Evolutionary conservation across 2,113 vertebrate genomes (phyloP), one percentile per base, ranked within the genome.

Genomic region (Crotalus viridis): DNA sequence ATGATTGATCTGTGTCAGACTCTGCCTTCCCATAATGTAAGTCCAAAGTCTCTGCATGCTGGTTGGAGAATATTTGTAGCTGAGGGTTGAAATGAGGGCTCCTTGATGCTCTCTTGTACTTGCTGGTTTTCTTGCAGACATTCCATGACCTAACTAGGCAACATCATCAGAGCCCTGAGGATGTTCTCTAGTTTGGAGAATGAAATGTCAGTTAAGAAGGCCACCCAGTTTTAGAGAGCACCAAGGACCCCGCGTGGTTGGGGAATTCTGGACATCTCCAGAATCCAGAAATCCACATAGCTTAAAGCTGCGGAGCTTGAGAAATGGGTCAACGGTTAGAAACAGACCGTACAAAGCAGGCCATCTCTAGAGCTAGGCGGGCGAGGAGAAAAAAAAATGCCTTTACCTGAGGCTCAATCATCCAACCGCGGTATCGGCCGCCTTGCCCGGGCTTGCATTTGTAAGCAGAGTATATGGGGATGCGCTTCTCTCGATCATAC

Each of bases 341-440:
- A 54, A 55, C n/a, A 56, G 48, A 51, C 48, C 8, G 7, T 1
- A 5, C 0, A 10, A 56, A 33, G 52, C 0, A 88, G 51, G 4
- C 12, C 8, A 21, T 10, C 39, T 48, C 43, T 89, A 8, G 26
- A 15, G 43, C 5, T 24, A 12, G 28, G 22, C 28, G 13, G 61
- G n/a, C 39, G 28, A 74, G n/a, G 10, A 7, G n/a, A 10, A 2
- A 2, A 69, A 74, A 74, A 19, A 9, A 22, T 21, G 15, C 3
- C 19, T 12, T 54, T 90, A 90, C 89, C 89, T 90, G 89, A 7
- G 89, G 89, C 48, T 90, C 89, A 24, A 90, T 90, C 89, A 90
- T 90, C 89, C 89, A 90, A 10, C 89, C 89, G 22, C 7, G 8
- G 22, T 90, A 90, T 3, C 89, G 54, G 9, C n/a, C 28, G 3